Evolutionary conservation across 2,113 vertebrate genomes (phyloP).

Genomic region (Gasterosteus aculeatus): DNA sequence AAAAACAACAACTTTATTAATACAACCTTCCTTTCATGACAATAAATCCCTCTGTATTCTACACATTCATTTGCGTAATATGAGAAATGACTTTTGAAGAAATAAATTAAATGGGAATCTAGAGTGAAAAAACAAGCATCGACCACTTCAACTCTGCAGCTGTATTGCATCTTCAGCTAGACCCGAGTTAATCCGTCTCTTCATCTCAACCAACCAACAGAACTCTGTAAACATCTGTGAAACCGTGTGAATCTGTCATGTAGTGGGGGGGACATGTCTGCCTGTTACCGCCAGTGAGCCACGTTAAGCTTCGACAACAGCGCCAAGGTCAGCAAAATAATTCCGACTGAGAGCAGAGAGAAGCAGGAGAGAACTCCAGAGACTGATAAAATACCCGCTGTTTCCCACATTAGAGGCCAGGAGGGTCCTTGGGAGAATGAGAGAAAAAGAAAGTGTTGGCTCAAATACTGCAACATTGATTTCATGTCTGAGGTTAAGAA

Average conservation of each 20-base stretch:
- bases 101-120: neutral
- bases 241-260: too few relatives aligned
- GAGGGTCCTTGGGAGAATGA: neutral
- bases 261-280: neutral
- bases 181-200: too few relatives aligned
- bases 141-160: too few relatives aligned
- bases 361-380: neutral
- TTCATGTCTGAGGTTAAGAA: neutral
- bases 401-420: neutral
- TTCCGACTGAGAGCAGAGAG: neutral
- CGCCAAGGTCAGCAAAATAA: neutral
- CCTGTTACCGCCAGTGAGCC: neutral
- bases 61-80: neutral
- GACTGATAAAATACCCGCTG: neutral
- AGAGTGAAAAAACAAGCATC: too few relatives aligned
- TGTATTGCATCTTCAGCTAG: too few relatives aligned
- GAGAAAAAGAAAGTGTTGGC: neutral
- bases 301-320: neutral
- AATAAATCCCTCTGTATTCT: too few relatives aligned
- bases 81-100: neutral
- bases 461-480: neutral
- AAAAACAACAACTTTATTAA: too few relatives aligned
- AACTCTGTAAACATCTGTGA: too few relatives aligned
- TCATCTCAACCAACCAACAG: too few relatives aligned
- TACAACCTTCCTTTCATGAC: too few relatives aligned